These are phyloP conservation scores for Rhegmatorhina hoffmannsi DNA, from an alignment of 2,113 vertebrate species.

Conservation along the genomic window DNA sequence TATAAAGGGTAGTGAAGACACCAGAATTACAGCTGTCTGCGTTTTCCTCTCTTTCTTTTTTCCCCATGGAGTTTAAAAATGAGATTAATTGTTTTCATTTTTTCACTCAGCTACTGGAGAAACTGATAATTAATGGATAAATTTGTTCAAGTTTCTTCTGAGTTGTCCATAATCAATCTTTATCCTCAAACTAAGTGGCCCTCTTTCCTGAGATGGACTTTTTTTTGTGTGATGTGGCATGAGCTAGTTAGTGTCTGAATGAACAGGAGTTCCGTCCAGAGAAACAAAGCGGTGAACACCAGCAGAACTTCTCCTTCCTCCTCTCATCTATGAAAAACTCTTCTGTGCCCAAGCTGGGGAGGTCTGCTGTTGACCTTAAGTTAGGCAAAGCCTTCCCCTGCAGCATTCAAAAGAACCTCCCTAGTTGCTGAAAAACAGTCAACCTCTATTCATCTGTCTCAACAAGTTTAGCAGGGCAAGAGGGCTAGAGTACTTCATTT, in stretches of 20 bases:
- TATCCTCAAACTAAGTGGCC: neutral
- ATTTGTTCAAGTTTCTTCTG: neutral
- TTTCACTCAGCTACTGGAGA: neutral
- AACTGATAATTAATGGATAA: neutral
- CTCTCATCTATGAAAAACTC: neutral
- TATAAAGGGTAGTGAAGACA: neutral
- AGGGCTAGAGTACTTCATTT: neutral
- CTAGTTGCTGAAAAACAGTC: neutral
- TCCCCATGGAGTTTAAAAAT: neutral
- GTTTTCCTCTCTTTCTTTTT: neutral
- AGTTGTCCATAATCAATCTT: neutral
- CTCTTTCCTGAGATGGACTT: neutral
- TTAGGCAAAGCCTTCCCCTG: neutral
- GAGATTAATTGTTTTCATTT: neutral
- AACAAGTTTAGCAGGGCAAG: neutral
- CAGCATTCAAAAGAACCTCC: neutral
- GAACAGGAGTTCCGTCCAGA: neutral
- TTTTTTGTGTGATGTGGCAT: neutral
- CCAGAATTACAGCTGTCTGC: neutral
- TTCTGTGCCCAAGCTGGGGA: neutral
- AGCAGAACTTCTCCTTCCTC: neutral
- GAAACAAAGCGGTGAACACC: rapidly evolving
- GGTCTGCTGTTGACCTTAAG: neutral
- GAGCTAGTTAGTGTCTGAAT: neutral
- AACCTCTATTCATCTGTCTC: neutral